phyloP scores from a whole-genome alignment of 1,140 invertebrate genomes.

The Megalopta genalis region DNA sequence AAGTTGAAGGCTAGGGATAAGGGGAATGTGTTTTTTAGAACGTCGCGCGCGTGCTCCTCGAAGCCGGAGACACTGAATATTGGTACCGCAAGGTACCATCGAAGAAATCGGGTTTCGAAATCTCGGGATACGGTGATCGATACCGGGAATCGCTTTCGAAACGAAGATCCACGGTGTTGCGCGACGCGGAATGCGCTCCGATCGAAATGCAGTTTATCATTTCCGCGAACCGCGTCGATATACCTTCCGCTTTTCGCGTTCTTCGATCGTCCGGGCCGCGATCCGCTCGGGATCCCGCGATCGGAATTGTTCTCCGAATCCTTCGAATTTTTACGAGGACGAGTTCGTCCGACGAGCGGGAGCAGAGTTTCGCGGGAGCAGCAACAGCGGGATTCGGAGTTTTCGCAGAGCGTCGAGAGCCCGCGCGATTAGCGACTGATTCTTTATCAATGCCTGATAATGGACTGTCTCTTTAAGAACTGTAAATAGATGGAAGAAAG shows the following conservation, averaged over 20 bases:
- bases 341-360: no score
- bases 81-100: background rate
- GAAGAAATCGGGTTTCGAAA: conserved; percentile 1
- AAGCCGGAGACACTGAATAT: background rate
- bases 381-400: no score
- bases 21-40: no score
- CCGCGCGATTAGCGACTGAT: background rate
- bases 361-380: background rate
- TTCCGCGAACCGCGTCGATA: background rate
- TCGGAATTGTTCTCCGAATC: no score
- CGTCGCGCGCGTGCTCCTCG: no score
- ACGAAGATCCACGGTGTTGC: background rate
- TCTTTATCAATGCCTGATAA: conserved; percentile 29
- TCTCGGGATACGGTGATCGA: background rate
- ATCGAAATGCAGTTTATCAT: background rate
- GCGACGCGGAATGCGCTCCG: background rate
- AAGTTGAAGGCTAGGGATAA: no score
- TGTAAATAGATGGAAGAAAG: conserved; percentile 13
- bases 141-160: conserved; percentile 2
- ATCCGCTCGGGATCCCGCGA: no score
- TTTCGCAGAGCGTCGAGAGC: background rate
- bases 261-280: no score
- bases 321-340: no score
- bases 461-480: conserved; percentile 4
- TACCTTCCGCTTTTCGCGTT: background rate